phyloP scores from a whole-genome alignment of 2,113 vertebrate genomes.

The Oncorhynchus kisutch region DNA sequence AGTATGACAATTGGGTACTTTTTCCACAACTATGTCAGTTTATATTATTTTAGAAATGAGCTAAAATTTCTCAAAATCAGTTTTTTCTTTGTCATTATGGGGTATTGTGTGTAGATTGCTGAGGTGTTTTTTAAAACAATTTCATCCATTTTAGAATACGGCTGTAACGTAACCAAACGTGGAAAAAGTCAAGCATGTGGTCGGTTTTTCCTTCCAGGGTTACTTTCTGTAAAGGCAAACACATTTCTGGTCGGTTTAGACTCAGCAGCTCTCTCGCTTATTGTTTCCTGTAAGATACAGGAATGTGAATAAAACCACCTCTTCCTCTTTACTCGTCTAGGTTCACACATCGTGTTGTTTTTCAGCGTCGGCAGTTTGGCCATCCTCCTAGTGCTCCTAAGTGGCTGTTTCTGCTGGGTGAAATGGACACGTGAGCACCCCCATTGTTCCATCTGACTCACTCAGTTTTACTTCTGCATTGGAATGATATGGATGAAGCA shows the following conservation, averaged over 20 bases:
- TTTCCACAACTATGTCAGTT: too few relatives aligned
- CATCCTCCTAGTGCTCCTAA: constrained; percentile 36
- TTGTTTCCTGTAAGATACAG: constrained; percentile 37
- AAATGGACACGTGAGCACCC: constrained; percentile 47
- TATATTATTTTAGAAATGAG: too few relatives aligned
- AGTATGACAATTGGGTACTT: too few relatives aligned
- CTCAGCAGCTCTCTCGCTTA: not conserved
- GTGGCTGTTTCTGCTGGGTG: constrained; percentile 2
- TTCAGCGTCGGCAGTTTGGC: constrained; percentile 29
- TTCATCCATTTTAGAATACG: too few relatives aligned
- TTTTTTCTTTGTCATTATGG: too few relatives aligned
- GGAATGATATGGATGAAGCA: too few relatives aligned
- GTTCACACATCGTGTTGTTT: not conserved
- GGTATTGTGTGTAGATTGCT: too few relatives aligned
- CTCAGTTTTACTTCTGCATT: not conserved
- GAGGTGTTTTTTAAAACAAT: too few relatives aligned
- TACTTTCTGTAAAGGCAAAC: not conserved
- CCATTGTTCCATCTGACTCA: not conserved
- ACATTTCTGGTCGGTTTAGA: not conserved
- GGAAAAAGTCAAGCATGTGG: not conserved
- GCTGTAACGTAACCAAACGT: too few relatives aligned
- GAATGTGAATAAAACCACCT: constrained; percentile 26
- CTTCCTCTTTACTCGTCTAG: constrained; percentile 1
- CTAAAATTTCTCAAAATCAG: too few relatives aligned
- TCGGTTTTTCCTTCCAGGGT: constrained; percentile 4